Conservation (phyloP, 2,113 vertebrate species). For the Cinclus cinclus region DNA sequence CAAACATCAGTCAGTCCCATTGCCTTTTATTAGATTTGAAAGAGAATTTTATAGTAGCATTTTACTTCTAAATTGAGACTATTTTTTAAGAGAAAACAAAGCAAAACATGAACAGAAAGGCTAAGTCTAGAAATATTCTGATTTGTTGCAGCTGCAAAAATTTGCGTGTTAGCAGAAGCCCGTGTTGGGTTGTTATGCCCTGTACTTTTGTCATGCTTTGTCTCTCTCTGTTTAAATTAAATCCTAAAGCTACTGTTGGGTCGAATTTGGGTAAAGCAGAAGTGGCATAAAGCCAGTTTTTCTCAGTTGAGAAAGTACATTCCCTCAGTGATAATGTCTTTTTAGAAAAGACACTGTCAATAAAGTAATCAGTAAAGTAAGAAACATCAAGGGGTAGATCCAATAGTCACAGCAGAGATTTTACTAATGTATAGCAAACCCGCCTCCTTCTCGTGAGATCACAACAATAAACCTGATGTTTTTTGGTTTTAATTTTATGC, state of each 20-base stretch:
- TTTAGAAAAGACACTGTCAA: background rate
- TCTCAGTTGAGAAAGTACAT: background rate
- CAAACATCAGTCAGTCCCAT: background rate
- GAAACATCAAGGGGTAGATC: background rate
- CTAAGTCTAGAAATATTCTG: background rate
- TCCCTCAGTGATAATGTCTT: background rate
- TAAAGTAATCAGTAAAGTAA: background rate
- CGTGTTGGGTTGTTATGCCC: background rate
- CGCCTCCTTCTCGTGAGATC: background rate
- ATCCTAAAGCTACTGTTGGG: background rate
- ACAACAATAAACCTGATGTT: background rate
- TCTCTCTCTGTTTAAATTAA: constrained; percentile 31
- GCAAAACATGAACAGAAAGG: background rate
- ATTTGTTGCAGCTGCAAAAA: background rate
- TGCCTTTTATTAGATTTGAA: background rate
- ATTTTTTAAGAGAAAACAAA: background rate
- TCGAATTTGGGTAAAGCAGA: background rate
- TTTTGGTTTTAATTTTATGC: constrained; percentile 10
- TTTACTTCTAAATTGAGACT: background rate
- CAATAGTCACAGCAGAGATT: background rate
- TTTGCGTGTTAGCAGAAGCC: background rate
- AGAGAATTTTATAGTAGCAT: background rate
- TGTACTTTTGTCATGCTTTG: constrained; percentile 43
- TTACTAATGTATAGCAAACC: background rate
- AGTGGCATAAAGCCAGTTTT: background rate